Evolutionary conservation across 92 coral and sea anemone species (phyloP), one percentile per base, ranked within the genome.

Genomic region (Actinostola sp.): DNA sequence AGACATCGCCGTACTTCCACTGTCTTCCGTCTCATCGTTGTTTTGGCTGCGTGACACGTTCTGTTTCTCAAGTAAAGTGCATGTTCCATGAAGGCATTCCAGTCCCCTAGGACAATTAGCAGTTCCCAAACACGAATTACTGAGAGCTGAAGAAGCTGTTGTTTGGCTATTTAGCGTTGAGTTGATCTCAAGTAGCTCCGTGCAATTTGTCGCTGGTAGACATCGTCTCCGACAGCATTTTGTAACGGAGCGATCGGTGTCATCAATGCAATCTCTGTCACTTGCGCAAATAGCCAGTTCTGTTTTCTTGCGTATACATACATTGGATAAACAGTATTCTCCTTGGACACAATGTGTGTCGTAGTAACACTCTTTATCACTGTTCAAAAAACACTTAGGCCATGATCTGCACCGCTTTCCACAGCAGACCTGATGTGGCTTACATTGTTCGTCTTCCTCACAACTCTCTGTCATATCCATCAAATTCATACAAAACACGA

Each of bases 381-480:
- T 74, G 45, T 74, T 62, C 48, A 74, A 35, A 38, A 74, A 74
- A 61, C 80, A 74, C 49, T 62, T 74, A 31, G 80, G 80, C 80
- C 80, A 74, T 27, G 80, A 61, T 48, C 60, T 50, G 68, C 80
- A 74, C 42, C 80, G 80, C 31, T 61, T 62, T 24, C 56, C 71
- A 31, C 80, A 74, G 38, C 80, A 74, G 26, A 74, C 80, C 35
- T 61, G 61, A 54, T 74, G 80, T 16, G 44, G 38, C 46, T 74
- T 32, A 29, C 80, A 74, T 8, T 62, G 32, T 14, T 12, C 55
- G 31, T 74, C 80, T 15, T 45, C 9, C 16, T 74, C 48, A 34
- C 80, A 74, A 36, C 42, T 36, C 42, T 36, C 42, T 4, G 42
- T 11, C 42, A 36, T 36, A 16, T 14, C 24, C 54, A 14, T 14